A percentile compares a stretch with the other conserved stretches of the same genome.
phyloP scores from a whole-genome alignment of 2,797 vertebrate genomes.

The Coracias cyanogaster region DNA sequence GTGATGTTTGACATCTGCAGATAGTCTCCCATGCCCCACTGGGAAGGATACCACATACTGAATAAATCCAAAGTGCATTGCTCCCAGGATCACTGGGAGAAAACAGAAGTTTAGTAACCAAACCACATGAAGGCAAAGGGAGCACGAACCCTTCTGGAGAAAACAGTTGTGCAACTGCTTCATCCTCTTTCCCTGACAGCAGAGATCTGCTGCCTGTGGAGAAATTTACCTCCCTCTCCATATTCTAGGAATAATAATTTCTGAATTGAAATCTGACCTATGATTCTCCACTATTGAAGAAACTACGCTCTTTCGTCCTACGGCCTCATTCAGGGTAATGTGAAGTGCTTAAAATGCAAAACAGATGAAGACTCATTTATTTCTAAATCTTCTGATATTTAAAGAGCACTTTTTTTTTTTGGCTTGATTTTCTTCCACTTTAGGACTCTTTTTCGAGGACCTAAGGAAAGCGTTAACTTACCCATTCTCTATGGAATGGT shows the following conservation, averaged over 20 bases:
- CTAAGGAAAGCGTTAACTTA: neutral
- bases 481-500: neutral
- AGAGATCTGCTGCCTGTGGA: slow-evolving; percentile 4
- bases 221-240: neutral
- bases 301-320: neutral
- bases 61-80: neutral
- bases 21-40: accelerated
- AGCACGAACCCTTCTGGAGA: neutral
- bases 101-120: neutral
- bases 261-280: slow-evolving; percentile 21
- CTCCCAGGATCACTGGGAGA: neutral
- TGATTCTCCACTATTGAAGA: neutral
- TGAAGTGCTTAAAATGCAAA: neutral
- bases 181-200: neutral
- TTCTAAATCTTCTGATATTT: neutral
- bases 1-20: neutral
- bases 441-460: neutral
- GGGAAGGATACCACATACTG: neutral
- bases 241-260: neutral
- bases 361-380: neutral
- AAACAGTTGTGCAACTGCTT: neutral
- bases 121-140: neutral
- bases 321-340: neutral
- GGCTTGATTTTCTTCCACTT: neutral
- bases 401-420: neutral